These are phyloP conservation scores for Elaeidobius kamerunicus DNA, from an alignment of 2,888 invertebrate genomes.

Conservation along the genomic window DNA sequence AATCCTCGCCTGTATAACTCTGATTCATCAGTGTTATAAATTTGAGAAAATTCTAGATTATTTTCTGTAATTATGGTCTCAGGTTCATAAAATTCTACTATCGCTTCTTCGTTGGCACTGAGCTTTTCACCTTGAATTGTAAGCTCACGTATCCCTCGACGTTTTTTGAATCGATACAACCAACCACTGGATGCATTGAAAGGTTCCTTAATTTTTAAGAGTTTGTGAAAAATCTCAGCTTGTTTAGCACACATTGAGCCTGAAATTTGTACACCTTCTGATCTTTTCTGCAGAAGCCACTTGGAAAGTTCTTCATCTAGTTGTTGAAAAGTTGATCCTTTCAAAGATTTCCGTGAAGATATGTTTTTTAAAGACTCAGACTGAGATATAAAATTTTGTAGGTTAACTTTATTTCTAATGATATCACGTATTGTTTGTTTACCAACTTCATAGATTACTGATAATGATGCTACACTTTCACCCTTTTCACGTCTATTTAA, in stretches of 20 bases:
- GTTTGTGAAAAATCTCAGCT: conserved; percentile 20
- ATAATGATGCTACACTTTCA: conserved; percentile 10
- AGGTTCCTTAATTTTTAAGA: conserved; percentile 1
- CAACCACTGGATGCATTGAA: conserved; percentile 30
- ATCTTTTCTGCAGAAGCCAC: conserved; percentile 22
- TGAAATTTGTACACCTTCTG: conserved; percentile 29
- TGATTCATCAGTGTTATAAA: conserved; percentile 15
- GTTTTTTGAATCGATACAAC: conserved; percentile 35
- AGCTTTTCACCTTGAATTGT: conserved; percentile 19
- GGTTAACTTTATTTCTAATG: conserved; percentile 5
- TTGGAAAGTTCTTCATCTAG: conserved; percentile 24
- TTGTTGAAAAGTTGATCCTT: conserved; percentile 26
- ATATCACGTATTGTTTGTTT: conserved; percentile 13
- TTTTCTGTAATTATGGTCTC: conserved; percentile 16
- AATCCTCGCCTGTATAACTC: conserved; percentile 15
- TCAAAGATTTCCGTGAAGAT: conserved; percentile 22
- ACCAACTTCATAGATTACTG: conserved; percentile 5
- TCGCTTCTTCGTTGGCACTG: conserved; percentile 25
- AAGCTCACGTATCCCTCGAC: conserved; percentile 16
- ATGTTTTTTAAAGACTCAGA: conserved; percentile 1
- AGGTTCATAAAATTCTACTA: conserved; percentile 24
- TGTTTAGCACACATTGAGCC: conserved; percentile 34
- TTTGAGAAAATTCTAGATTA: conserved; percentile 15
- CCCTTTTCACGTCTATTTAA: conserved; percentile 6
- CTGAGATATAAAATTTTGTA: conserved; percentile 10